Percentiles rank a stretch among this genome's conserved stretches.
Conservation (phyloP, 2,888 invertebrate species). For the Hemithea aestivaria region DNA sequence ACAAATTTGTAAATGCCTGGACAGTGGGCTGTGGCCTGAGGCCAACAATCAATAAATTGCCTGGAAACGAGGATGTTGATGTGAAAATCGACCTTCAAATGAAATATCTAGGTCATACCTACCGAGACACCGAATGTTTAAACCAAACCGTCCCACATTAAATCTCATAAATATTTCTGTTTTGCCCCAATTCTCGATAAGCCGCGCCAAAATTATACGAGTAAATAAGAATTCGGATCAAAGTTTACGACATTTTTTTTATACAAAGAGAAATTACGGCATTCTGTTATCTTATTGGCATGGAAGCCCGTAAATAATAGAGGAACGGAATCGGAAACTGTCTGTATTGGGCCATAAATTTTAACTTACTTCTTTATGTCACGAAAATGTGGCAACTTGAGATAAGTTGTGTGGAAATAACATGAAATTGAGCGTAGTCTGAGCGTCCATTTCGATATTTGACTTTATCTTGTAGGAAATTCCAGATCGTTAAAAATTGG, state of each 20-base stretch:
- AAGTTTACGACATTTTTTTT: slow-evolving; percentile 30
- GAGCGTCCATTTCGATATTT: no score
- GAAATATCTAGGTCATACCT: slow-evolving; percentile 26
- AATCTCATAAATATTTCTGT: slow-evolving; percentile 40
- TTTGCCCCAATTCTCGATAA: slow-evolving; percentile 31
- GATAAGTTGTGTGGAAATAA: slow-evolving; percentile 2
- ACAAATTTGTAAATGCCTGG: slow-evolving; percentile 35
- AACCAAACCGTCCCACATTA: slow-evolving; percentile 44
- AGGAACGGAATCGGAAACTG: slow-evolving; percentile 11
- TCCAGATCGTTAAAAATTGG: no score
- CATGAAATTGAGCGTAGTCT: background rate
- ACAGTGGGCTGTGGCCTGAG: slow-evolving; percentile 19
- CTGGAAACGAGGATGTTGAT: slow-evolving; percentile 27
- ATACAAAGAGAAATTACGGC: slow-evolving; percentile 25
- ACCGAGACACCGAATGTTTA: slow-evolving; percentile 38
- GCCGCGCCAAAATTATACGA: slow-evolving; percentile 28
- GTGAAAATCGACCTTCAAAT: slow-evolving; percentile 9
- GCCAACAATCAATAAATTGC: slow-evolving; percentile 26
- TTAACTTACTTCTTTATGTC: slow-evolving; percentile 5
- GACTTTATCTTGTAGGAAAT: no score
- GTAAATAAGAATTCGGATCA: slow-evolving; percentile 25
- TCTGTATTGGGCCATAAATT: slow-evolving; percentile 18
- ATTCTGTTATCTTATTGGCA: slow-evolving; percentile 19
- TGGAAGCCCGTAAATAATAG: slow-evolving; percentile 14
- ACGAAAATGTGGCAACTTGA: slow-evolving; percentile 4